Percentiles rank a stretch among this genome's conserved stretches.
Evolutionary conservation across 2,113 vertebrate genomes (phyloP).

Genomic region (Zingel zingel): DNA sequence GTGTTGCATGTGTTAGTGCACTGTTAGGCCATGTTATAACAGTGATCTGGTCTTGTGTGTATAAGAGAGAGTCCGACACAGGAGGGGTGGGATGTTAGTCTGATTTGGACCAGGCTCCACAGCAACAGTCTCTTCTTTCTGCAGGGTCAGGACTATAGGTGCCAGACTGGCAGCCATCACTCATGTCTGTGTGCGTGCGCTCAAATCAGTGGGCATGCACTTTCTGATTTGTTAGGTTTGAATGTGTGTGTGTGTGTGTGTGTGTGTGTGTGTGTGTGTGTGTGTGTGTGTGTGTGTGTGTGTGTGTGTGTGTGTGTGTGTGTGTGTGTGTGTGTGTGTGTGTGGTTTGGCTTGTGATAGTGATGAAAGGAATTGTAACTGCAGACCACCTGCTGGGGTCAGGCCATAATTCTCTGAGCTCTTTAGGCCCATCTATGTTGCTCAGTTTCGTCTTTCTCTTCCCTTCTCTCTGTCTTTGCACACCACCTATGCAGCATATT

Average conservation of each 20-base stretch:
- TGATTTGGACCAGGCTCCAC: constrained; percentile 59
- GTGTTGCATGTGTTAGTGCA: constrained; percentile 9
- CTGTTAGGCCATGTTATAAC: constrained; percentile 12
- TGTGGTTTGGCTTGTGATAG: constrained; percentile 84
- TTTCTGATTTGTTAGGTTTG: not conserved
- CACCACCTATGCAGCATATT: constrained; percentile 5
- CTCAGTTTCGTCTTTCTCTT: constrained; percentile 31
- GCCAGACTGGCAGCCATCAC: constrained; percentile 88
- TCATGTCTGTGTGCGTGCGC: constrained; percentile 71
- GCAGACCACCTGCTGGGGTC: constrained; percentile 88
- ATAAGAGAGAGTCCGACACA: constrained; percentile 44
- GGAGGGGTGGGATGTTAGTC: constrained; percentile 17
- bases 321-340: constrained; percentile 30
- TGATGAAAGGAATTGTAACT: constrained; percentile 92
- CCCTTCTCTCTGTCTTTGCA: constrained; percentile 17
- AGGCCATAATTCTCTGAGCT: constrained; percentile 81
- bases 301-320: constrained; percentile 9
- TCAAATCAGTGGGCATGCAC: too few species aligned
- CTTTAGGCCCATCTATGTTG: constrained; percentile 61
- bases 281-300: constrained; percentile 15
- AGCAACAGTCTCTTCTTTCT: constrained; percentile 75
- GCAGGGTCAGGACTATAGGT: constrained; percentile 73
- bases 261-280: constrained; percentile 8
- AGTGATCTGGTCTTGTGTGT: constrained; percentile 46
- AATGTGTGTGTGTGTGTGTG: constrained; percentile 17